Evolutionary conservation across 2,888 invertebrate species (phyloP).

Genomic region (Dioctria rufipes): DNA sequence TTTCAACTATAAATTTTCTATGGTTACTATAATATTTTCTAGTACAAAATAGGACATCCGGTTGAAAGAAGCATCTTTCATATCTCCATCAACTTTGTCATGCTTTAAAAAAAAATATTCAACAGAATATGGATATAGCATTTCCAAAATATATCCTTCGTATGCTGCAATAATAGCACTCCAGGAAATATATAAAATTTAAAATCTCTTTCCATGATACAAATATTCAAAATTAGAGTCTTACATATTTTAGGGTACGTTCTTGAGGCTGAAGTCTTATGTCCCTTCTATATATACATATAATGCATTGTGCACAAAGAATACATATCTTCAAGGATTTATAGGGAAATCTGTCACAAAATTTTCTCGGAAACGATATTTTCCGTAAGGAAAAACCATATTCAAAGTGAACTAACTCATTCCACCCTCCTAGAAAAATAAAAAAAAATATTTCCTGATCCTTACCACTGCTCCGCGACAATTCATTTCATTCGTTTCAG

Average conservation of each 20-base stretch:
- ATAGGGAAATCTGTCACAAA: slow-evolving; percentile 36
- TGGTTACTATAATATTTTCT: no score
- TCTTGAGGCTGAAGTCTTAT: neutral
- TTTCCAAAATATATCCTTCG: no score
- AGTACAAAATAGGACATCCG: no score
- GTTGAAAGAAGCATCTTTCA: no score
- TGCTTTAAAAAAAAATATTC: no score
- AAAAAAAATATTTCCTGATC: slow-evolving; percentile 36
- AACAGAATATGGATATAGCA: no score
- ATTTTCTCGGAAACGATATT: slow-evolving; percentile 28
- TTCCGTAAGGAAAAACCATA: slow-evolving; percentile 19
- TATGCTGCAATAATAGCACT: no score
- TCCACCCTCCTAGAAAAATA: neutral
- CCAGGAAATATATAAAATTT: no score
- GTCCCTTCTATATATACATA: neutral
- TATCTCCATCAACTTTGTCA: no score
- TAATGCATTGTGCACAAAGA: neutral
- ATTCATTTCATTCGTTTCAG: slow-evolving; percentile 46
- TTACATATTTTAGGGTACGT: neutral
- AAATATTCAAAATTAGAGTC: slow-evolving; percentile 44
- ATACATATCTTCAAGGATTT: neutral
- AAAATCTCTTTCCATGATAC: neutral
- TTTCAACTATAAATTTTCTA: no score
- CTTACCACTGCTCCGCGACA: slow-evolving; percentile 30
- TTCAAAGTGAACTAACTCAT: slow-evolving; percentile 23